phyloP scores from a whole-genome alignment of 2,888 invertebrate genomes.

The Drosophila birchii region DNA sequence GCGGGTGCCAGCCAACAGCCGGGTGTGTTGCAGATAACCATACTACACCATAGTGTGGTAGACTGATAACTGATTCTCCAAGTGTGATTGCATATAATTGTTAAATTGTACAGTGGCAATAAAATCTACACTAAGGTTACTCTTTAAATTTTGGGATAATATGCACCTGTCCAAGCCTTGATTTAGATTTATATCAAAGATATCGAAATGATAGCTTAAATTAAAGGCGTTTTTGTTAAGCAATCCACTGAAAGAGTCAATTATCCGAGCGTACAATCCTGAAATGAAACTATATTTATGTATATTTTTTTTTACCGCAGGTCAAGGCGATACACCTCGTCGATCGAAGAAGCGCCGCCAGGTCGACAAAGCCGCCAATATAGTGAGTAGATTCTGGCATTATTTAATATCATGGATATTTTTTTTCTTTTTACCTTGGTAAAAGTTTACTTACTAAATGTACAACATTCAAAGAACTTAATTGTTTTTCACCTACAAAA shows the following conservation, averaged over 20 bases:
- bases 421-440: slow-evolving; percentile 34
- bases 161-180: neutral
- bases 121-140: slow-evolving; percentile 2
- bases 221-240: neutral
- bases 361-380: slow-evolving; percentile 87
- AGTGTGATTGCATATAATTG: slow-evolving; percentile 8
- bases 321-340: slow-evolving; percentile 84
- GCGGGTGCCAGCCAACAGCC: slow-evolving; percentile 49
- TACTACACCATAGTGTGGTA: slow-evolving; percentile 34
- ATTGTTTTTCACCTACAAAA: slow-evolving; percentile 52
- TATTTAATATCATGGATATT: slow-evolving; percentile 54
- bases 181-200: neutral
- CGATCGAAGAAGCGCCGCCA: slow-evolving; percentile 87
- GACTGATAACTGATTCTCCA: slow-evolving; percentile 20
- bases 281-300: neutral
- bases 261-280: neutral
- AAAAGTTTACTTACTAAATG: slow-evolving; percentile 39
- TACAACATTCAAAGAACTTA: slow-evolving; percentile 51
- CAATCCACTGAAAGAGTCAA: slow-evolving; percentile 7
- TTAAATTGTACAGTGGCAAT: slow-evolving; percentile 34
- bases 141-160: neutral
- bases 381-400: slow-evolving; percentile 86
- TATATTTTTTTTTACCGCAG: slow-evolving; percentile 47
- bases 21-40: slow-evolving; percentile 69
- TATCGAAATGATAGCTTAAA: no score